Evolutionary conservation across 2,888 invertebrate genomes (phyloP).

Genomic region (Neoaliturus tenellus): DNA sequence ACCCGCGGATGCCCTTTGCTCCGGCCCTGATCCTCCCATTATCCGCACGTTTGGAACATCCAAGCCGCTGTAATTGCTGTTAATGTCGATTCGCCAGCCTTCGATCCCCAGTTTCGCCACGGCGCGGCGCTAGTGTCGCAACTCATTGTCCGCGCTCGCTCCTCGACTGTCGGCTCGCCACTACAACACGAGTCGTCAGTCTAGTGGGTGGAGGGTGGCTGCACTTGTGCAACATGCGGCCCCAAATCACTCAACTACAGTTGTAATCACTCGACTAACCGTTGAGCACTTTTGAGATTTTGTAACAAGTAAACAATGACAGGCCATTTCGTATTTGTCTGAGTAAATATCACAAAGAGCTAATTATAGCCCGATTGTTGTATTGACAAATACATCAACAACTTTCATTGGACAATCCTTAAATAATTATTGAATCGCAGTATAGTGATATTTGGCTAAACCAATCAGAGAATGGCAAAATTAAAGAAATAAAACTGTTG

Average conservation of each 20-base stretch:
- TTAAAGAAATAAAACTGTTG: too few species aligned
- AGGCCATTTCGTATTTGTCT: too few species aligned
- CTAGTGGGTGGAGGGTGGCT: not conserved
- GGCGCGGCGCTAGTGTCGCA: not conserved
- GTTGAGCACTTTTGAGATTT: not conserved
- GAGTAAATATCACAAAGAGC: too few species aligned
- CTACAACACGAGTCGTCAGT: not conserved
- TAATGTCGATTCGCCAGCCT: conserved; percentile 25
- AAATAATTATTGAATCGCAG: too few species aligned
- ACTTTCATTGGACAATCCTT: too few species aligned
- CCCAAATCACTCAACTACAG: not conserved
- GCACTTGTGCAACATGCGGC: not conserved
- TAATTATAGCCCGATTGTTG: too few species aligned
- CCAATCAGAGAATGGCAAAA: too few species aligned
- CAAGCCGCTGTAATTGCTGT: conserved; percentile 22
- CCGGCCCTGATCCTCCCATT: conserved; percentile 45
- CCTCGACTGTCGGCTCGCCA: too few species aligned
- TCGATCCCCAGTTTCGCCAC: conserved; percentile 26
- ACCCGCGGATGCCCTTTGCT: conserved; percentile 30
- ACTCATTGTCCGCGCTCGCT: conserved; percentile 7
- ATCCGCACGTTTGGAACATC: conserved; percentile 42
- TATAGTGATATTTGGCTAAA: too few species aligned
- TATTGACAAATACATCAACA: too few species aligned
- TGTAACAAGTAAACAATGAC: not conserved
- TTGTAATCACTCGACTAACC: not conserved